phyloP scores from a whole-genome alignment of 2,113 vertebrate species.

The Dolichotis patagonum region DNA sequence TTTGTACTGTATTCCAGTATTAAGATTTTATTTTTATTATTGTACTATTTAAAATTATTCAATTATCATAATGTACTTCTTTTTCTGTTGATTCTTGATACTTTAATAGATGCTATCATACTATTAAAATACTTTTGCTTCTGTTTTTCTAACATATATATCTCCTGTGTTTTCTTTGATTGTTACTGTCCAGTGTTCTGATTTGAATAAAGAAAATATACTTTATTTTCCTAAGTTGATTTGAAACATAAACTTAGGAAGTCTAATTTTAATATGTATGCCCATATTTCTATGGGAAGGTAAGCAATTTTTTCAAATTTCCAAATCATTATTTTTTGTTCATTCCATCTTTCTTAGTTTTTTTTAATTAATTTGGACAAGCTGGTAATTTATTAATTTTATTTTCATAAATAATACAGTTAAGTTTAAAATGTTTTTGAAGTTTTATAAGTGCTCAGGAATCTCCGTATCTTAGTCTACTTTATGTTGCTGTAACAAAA shows the following conservation, averaged over 20 bases:
- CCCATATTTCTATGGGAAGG: background rate
- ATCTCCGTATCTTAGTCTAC: background rate
- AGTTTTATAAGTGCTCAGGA: background rate
- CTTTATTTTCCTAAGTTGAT: background rate
- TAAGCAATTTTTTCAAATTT: constrained; percentile 27
- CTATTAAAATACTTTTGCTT: background rate
- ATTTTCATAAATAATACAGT: background rate
- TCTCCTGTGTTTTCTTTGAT: background rate
- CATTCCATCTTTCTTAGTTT: background rate
- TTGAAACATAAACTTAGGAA: background rate
- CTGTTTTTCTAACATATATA: background rate
- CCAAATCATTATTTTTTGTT: background rate
- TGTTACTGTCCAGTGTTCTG: background rate
- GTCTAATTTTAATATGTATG: constrained; percentile 2
- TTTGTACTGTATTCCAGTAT: background rate
- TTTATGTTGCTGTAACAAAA: background rate
- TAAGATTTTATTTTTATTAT: background rate
- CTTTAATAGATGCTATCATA: background rate
- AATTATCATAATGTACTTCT: background rate
- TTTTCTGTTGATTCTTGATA: background rate
- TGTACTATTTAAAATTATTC: background rate
- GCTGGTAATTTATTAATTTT: background rate
- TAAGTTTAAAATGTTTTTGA: background rate
- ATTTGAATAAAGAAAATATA: background rate
- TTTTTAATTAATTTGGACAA: background rate